Conservation (phyloP, 2,113 vertebrate species). For the Grantiella picta region DNA sequence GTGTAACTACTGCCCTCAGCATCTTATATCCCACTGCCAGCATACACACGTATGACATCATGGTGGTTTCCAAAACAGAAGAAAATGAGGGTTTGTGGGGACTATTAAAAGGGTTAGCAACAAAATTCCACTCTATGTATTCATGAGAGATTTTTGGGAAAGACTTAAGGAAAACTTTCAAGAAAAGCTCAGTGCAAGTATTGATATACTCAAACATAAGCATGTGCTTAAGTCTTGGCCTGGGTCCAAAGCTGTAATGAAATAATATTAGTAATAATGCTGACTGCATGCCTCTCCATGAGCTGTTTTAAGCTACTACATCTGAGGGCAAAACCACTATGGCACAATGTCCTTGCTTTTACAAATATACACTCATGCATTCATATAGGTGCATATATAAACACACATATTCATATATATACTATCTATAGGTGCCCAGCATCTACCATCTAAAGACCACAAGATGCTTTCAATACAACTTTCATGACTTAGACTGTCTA, state of each 20-base stretch:
- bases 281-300: not conserved
- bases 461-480: not conserved
- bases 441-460: not conserved
- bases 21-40: not conserved
- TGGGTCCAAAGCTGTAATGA: not conserved
- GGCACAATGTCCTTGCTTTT: not conserved
- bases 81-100: not conserved
- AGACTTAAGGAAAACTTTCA: not conserved
- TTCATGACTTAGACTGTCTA: not conserved
- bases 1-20: not conserved
- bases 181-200: not conserved
- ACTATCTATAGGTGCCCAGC: not conserved
- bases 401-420: not conserved
- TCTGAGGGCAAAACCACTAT: not conserved
- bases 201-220: not conserved
- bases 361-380: not conserved
- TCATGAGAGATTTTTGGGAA: not conserved
- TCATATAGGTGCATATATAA: not conserved
- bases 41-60: rapidly evolving
- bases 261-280: not conserved
- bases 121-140: not conserved
- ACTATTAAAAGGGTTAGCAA: not conserved
- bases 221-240: not conserved
- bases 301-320: not conserved
- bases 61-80: not conserved